Evolutionary conservation across 2,888 invertebrate species (phyloP), one percentile per base, ranked within the genome.

Genomic region (Tetragonisca angustula): DNA sequence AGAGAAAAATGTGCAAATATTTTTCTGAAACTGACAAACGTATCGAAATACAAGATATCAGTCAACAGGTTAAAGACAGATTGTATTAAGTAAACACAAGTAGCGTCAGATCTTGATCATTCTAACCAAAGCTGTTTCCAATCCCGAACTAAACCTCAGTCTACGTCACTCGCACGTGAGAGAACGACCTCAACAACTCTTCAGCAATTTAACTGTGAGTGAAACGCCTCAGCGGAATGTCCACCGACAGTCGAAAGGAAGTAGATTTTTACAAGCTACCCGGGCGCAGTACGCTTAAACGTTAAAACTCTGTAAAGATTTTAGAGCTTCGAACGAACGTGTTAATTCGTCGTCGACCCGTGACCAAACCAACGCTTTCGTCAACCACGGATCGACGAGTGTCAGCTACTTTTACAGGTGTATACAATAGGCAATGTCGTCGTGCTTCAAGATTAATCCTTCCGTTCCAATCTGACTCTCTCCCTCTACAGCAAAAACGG

Each of bases 381-480:
- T 43, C 43, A 13, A 36, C 43, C 68, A 43, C 54, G 67, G 70
- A 50, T 62, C 78, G 71, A 82, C 75, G 77, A 72, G n/a, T 17
- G 70, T 27, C 52, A 17, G 56, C 65, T 72, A 75, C 65, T 78
- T 72, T 19, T 85, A 86, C 72, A 61, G 75, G 32, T 73, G 76
- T 79, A 79, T 83, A 79, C 52, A 74, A 80, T 85, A 83, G 83
- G 85, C 88, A 79, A 87, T 81, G 76, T 80, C 67, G 75, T 80
- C 75, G 77, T 81, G 64, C 69, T 83, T 52, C 64, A 56, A 72
- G 52, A 81, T 61, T 61, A 80, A 69, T 80, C 65, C 21, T 36
- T 50, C 36, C 49, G 32, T 68, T 56, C 21, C 27, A 24, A 21
- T 32, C 32, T 27, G 11, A 27, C 56, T 19, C 50, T 27, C 13